Evolutionary conservation across 2,797 vertebrate genomes (phyloP).

Genomic region (Bufotes viridis): DNA sequence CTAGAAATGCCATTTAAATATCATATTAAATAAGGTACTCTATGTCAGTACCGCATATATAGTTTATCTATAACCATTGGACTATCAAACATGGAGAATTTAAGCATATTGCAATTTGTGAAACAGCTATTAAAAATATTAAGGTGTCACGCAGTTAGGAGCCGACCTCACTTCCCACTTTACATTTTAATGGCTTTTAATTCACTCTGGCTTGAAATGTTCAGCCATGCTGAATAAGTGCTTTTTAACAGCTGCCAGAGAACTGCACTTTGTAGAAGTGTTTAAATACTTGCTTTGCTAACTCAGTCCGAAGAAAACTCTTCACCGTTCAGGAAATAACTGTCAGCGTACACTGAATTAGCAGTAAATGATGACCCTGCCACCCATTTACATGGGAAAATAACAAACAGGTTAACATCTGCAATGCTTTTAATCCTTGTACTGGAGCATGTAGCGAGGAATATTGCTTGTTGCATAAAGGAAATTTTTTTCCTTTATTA

Average conservation of each 20-base stretch:
- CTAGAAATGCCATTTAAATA: not conserved
- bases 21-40: not conserved
- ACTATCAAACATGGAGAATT: conserved; percentile 34
- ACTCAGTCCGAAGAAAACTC: conserved; percentile 42
- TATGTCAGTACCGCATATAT: conserved; percentile 6
- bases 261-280: conserved; percentile 47
- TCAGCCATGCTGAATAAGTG: conserved; percentile 57
- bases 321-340: conserved; percentile 52
- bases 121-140: conserved; percentile 47
- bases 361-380: conserved; percentile 55
- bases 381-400: conserved; percentile 46
- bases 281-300: conserved; percentile 57
- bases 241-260: conserved; percentile 42
- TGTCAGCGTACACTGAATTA: conserved; percentile 45
- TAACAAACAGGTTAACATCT: conserved; percentile 50
- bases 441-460: not conserved
- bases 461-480: not conserved
- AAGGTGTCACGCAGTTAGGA: conserved; percentile 42
- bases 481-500: not conserved
- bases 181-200: conserved; percentile 58
- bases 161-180: conserved; percentile 35
- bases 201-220: conserved; percentile 46
- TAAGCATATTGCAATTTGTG: conserved; percentile 40
- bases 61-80: conserved; percentile 10
- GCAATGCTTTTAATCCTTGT: conserved; percentile 43